A percentile compares a stretch with the other conserved stretches of the same genome.
Evolutionary conservation across 2,113 vertebrate genomes (phyloP).

Genomic region (Arothron firmamentum): DNA sequence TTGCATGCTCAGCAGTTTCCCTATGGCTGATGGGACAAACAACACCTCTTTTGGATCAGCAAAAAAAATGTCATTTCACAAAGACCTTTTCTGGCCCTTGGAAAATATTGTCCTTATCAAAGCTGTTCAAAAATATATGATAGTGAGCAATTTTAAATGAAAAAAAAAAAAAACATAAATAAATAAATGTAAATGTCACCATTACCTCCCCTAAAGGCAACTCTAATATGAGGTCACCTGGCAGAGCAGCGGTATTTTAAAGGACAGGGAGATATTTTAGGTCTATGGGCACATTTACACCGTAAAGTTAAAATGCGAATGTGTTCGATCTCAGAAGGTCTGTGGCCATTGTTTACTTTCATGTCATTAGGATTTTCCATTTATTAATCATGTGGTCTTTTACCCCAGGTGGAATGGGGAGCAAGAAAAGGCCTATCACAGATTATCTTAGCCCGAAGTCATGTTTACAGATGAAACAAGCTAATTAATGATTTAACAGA

Average conservation of each 20-base stretch:
- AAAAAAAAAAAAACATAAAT: conserved; percentile 19
- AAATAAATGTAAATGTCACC: conserved; percentile 56
- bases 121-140: conserved; percentile 43
- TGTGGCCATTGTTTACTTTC: conserved; percentile 19
- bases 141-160: conserved; percentile 34
- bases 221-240: conserved; percentile 47
- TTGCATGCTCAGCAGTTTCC: conserved; percentile 24
- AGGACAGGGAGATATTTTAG: conserved; percentile 25
- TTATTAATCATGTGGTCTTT: conserved; percentile 12
- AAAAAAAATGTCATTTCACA: conserved; percentile 40
- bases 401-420: conserved; percentile 8
- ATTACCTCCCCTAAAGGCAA: conserved; percentile 40
- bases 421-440: conserved; percentile 8
- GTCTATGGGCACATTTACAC: conserved; percentile 6
- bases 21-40: conserved; percentile 38
- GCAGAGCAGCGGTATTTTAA: conserved; percentile 40
- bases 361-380: conserved; percentile 1
- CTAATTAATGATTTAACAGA: conserved; percentile 13
- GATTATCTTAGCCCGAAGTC: conserved; percentile 5
- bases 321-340: conserved; percentile 11
- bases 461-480: conserved; percentile 23
- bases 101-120: conserved; percentile 51
- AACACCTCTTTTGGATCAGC: conserved; percentile 39
- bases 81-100: conserved; percentile 32
- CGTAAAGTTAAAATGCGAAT: conserved; percentile 17